Percentiles rank a stretch among this genome's conserved stretches.
These are phyloP conservation scores for Plebejus anna DNA, from an alignment of 2,888 invertebrate genomes.

Conservation along the genomic window DNA sequence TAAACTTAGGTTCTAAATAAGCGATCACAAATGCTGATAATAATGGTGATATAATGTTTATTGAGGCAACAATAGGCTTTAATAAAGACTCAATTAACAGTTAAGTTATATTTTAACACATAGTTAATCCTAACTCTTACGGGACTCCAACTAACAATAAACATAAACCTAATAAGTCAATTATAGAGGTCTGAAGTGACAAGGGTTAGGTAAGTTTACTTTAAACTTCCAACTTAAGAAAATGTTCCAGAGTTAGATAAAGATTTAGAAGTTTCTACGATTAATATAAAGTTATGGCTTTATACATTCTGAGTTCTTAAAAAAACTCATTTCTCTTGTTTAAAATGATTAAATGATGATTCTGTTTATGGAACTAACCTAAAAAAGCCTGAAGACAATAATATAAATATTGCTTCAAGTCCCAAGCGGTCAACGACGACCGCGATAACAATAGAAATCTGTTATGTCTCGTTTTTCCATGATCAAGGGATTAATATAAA, in stretches of 20 bases:
- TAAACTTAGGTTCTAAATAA: neutral
- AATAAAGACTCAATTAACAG: conserved; percentile 7
- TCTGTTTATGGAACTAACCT: neutral
- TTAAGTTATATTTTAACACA: conserved; percentile 7
- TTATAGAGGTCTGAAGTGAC: conserved; percentile 23
- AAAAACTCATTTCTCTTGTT: neutral
- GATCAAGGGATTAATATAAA: no score
- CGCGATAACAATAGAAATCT: no score
- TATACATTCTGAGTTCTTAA: no score
- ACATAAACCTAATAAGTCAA: conserved; percentile 29
- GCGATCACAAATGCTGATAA: neutral
- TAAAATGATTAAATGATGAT: neutral
- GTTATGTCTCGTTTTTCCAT: no score
- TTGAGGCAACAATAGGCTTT: neutral
- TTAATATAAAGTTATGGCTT: neutral
- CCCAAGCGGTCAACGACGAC: no score
- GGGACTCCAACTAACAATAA: conserved; percentile 24
- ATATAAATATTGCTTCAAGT: no score
- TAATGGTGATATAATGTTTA: neutral
- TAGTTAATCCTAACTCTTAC: conserved; percentile 12
- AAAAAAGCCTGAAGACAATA: no score
- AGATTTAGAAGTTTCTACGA: neutral
- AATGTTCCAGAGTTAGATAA: neutral
- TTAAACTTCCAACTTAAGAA: conserved; percentile 16
- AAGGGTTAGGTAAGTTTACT: conserved; percentile 19